A percentile compares a stretch with the other conserved stretches of the same genome.
Conservation (phyloP, 2,113 vertebrate genomes). For the Columbina picui region DNA sequence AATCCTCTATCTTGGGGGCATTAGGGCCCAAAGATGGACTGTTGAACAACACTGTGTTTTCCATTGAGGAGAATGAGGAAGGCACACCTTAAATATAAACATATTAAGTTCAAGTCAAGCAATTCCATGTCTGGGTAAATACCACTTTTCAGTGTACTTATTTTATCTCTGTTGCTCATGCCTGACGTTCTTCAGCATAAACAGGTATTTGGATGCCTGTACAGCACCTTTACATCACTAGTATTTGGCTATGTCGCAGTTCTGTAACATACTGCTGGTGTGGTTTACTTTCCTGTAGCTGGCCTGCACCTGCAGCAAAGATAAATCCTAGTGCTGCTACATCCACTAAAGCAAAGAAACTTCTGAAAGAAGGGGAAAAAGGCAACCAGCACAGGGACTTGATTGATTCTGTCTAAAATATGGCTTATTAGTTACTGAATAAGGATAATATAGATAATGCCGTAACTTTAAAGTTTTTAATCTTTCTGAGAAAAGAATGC, state of each 20-base stretch:
- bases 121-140: background rate
- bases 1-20: constrained; percentile 78
- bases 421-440: background rate
- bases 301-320: background rate
- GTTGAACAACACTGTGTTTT: constrained; percentile 80
- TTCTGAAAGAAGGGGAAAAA: background rate
- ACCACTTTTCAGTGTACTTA: background rate
- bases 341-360: background rate
- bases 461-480: background rate
- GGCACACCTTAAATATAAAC: constrained; percentile 72
- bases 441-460: background rate
- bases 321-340: background rate
- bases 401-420: background rate
- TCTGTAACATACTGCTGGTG: background rate
- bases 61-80: constrained; percentile 74
- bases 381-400: background rate
- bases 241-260: fast-evolving
- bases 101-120: background rate
- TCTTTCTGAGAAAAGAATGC: background rate
- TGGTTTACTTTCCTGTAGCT: background rate
- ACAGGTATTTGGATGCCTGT: background rate
- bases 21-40: constrained; percentile 76
- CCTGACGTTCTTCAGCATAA: background rate
- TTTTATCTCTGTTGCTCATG: background rate
- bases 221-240: background rate